phyloP scores from a whole-genome alignment of 2,888 invertebrate species.

The Cephus sareptanus region DNA sequence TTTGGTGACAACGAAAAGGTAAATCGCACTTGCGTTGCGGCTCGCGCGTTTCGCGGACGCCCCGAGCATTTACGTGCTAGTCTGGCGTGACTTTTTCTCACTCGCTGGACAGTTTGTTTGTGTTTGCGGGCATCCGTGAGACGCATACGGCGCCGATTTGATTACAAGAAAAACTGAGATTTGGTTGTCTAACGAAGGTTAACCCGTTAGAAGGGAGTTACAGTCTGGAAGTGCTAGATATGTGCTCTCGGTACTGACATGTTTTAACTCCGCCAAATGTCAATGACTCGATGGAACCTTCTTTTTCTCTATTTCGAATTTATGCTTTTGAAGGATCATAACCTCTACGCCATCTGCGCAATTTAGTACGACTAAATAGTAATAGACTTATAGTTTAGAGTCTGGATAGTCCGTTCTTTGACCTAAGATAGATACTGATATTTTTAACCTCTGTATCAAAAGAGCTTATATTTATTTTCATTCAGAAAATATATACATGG shows the following conservation, averaged over 20 bases:
- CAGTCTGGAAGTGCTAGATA: slow-evolving; percentile 8
- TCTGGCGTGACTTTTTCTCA: slow-evolving; percentile 10
- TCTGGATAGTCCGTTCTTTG: not conserved
- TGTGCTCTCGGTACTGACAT: not conserved
- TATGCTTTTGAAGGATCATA: slow-evolving; percentile 8
- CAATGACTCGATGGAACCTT: slow-evolving; percentile 11
- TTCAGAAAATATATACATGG: not conserved
- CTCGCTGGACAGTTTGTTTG: slow-evolving; percentile 3
- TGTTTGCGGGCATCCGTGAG: slow-evolving; percentile 35
- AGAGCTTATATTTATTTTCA: not conserved
- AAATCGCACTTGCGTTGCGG: slow-evolving; percentile 25
- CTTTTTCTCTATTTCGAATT: not conserved
- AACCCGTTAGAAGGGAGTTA: slow-evolving; percentile 23
- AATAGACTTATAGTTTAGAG: not conserved
- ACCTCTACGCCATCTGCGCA: slow-evolving; percentile 12
- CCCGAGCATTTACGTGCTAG: slow-evolving; percentile 23
- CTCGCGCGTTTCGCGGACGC: slow-evolving; percentile 11
- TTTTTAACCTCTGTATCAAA: not conserved
- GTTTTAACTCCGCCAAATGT: slow-evolving; percentile 13
- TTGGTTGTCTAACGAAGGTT: slow-evolving; percentile 41
- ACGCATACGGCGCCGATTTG: slow-evolving; percentile 47
- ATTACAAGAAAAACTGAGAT: slow-evolving; percentile 30
- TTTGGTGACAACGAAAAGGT: slow-evolving; percentile 65
- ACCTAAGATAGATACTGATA: not conserved
- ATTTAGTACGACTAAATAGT: not conserved